phyloP scores from a whole-genome alignment of 2,113 vertebrate genomes.

The Herpetotheres cachinnans region DNA sequence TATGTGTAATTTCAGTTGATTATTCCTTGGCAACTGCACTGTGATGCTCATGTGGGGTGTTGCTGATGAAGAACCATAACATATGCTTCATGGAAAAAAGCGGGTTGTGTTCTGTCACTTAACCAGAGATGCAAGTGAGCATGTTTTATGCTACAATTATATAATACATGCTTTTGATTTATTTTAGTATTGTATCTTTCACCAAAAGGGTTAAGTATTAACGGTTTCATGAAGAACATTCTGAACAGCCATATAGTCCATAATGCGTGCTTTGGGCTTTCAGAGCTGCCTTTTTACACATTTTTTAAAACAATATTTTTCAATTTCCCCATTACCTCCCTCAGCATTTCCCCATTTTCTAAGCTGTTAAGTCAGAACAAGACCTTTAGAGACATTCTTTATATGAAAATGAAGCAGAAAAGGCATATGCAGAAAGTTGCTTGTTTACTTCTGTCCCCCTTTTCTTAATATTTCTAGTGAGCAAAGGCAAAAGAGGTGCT shows the following conservation, averaged over 20 bases:
- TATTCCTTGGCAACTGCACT: slow-evolving; percentile 7
- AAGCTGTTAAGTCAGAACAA: not conserved
- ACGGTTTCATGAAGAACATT: not conserved
- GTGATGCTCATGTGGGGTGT: not conserved
- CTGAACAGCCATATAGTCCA: not conserved
- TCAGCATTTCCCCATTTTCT: not conserved
- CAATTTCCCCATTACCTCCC: not conserved
- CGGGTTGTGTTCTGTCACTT: slow-evolving; percentile 17
- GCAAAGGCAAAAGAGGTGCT: not conserved
- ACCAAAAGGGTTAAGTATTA: not conserved
- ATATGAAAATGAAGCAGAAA: not conserved
- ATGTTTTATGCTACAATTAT: not conserved
- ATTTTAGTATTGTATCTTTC: not conserved
- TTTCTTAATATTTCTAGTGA: not conserved
- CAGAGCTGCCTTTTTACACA: not conserved
- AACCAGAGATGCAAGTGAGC: not conserved
- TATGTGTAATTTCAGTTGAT: slow-evolving; percentile 11
- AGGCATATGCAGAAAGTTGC: not conserved
- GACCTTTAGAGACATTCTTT: not conserved
- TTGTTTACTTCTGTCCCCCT: not conserved
- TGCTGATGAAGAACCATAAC: not conserved
- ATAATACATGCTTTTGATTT: not conserved
- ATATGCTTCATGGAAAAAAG: slow-evolving; percentile 17
- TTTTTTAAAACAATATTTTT: not conserved
- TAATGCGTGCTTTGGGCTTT: not conserved